Conservation (phyloP, 2,888 invertebrate species). For the Metellina segmentata region DNA sequence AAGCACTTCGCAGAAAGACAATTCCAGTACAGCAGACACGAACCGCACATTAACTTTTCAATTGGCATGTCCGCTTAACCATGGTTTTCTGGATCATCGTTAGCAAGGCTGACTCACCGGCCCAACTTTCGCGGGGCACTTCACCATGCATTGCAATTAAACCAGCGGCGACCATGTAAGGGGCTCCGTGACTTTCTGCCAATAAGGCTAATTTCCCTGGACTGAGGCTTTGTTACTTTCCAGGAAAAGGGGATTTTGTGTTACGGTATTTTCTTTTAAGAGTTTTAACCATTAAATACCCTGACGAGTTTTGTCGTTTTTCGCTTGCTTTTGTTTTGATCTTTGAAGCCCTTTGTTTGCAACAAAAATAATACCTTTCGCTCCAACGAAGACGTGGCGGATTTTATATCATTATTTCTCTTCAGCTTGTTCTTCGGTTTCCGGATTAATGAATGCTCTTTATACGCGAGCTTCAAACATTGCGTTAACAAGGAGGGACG, state of each 20-base stretch:
- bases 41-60: constrained; percentile 43
- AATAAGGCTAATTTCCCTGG: constrained; percentile 59
- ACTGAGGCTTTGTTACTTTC: constrained; percentile 25
- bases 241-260: constrained; percentile 5
- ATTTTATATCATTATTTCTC: background rate
- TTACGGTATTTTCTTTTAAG: constrained; percentile 33
- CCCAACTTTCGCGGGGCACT: constrained; percentile 26
- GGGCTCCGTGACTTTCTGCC: constrained; percentile 51
- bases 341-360: constrained; percentile 26
- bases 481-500: background rate
- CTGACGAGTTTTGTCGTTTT: constrained; percentile 2
- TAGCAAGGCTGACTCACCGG: constrained; percentile 36
- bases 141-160: constrained; percentile 50
- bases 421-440: background rate
- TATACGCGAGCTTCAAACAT: background rate
- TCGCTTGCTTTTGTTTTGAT: constrained; percentile 10
- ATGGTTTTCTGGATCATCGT: constrained; percentile 28
- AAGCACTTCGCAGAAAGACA: constrained; percentile 5
- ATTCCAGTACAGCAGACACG: constrained; percentile 10
- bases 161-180: constrained; percentile 20
- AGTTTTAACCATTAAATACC: constrained; percentile 8
- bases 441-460: background rate
- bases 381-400: background rate
- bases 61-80: constrained; percentile 13
- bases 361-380: background rate